phyloP scores from a whole-genome alignment of 2,888 invertebrate species.

The Himalopsyche kuldschensis region DNA sequence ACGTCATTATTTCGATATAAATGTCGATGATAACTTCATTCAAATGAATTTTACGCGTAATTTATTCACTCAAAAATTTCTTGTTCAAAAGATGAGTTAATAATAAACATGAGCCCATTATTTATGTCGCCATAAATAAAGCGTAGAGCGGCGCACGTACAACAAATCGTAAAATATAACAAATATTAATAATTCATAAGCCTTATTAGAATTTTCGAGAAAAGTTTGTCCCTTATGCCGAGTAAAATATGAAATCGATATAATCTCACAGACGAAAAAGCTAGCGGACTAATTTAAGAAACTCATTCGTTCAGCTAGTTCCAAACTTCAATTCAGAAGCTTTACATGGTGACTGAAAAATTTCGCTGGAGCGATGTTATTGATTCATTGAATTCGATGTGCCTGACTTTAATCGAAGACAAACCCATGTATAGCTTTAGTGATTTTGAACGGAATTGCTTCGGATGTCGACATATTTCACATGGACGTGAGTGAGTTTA shows the following conservation, averaged over 20 bases:
- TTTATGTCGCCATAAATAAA: background rate
- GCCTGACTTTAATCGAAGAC: too few species aligned
- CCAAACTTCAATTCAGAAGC: background rate
- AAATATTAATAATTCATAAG: conserved; percentile 24
- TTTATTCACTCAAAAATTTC: background rate
- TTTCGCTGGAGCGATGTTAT: too few species aligned
- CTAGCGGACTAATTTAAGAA: background rate
- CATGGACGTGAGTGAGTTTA: too few species aligned
- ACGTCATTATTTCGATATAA: too few species aligned
- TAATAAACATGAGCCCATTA: background rate
- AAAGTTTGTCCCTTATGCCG: background rate
- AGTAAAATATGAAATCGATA: conserved; percentile 1
- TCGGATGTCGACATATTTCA: too few species aligned
- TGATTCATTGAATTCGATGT: too few species aligned
- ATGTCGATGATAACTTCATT: too few species aligned
- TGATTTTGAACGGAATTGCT: too few species aligned
- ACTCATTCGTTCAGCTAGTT: background rate
- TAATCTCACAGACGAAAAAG: background rate
- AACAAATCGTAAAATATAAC: conserved; percentile 15
- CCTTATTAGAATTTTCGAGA: conserved; percentile 17
- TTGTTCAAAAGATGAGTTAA: background rate
- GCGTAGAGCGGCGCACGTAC: background rate
- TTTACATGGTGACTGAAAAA: too few species aligned
- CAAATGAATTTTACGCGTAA: too few species aligned
- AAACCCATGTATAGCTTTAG: too few species aligned